Evolutionary conservation across 2,888 invertebrate genomes (phyloP), one percentile per base, ranked within the genome.

Genomic region (Leptopilina myrica): DNA sequence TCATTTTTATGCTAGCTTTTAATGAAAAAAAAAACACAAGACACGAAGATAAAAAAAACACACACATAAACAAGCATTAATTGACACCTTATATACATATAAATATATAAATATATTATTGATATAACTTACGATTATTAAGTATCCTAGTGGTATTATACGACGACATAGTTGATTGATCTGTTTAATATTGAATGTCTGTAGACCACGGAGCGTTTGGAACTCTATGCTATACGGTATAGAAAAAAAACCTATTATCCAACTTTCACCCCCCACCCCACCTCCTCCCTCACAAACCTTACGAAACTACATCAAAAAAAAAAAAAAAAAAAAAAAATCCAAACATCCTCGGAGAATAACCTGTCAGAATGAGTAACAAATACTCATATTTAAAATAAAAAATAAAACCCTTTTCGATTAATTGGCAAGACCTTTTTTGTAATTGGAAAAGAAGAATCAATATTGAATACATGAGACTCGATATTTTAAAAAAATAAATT

Each of bases 131-230:
- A 90, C 87, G 89, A 89, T 88, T 90, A 91, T 90, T 87, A 90
- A 90, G 88, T 91, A 91, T 90, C 87, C 91, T 91, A 91, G 90
- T 86, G 90, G 88, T 91, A 91, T 90, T 88, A 90, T 90, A 90
- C 88, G 90, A 90, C 87, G 89, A 90, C 88, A 91, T 91, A 91
- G 91, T 91, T 91, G 90, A 91, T 90, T 90, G 90, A 91, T 91
- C 91, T 91, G 91, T 91, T 91, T 90, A 90, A 91, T 91, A 91
- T 90, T 91, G 91, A 90, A 91, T 91, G 91, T 91, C 89, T 91
- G 91, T 91, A 91, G 90, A 90, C 89, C 89, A 91, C 88, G 88
- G 91, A 91, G 91, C 91, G 91, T 91, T 91, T 91, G 91, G 91
- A 91, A 91, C 91, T 91, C 91, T 91, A 90, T 91, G 91, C 91